phyloP scores from a whole-genome alignment of 2,113 vertebrate genomes.

The Suricata suricatta region DNA sequence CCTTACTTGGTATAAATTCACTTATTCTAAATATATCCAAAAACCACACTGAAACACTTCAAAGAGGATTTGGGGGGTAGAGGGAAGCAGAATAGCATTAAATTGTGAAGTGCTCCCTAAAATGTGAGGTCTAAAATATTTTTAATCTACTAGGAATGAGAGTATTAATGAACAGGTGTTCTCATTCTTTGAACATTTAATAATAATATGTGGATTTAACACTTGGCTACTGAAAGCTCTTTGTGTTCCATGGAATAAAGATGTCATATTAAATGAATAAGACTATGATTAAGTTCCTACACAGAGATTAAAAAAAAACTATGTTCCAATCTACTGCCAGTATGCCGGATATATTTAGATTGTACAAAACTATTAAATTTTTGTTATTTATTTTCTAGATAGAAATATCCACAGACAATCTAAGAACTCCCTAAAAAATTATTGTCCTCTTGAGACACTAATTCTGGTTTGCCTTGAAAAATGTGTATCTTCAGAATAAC shows the following conservation, averaged over 20 bases:
- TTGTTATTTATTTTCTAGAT: conserved; percentile 7
- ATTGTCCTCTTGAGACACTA: conserved; percentile 8
- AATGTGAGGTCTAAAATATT: conserved; percentile 11
- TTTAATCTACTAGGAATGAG: conserved; percentile 7
- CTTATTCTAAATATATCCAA: conserved; percentile 42
- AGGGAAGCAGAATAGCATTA: not conserved
- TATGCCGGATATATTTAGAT: not conserved
- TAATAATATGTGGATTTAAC: conserved; percentile 45
- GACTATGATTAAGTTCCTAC: not conserved
- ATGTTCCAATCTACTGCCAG: not conserved
- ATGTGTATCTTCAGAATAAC: not conserved
- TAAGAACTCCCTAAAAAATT: not conserved
- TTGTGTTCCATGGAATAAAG: conserved; percentile 35
- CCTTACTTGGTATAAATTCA: conserved; percentile 32
- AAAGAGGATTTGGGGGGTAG: not conserved
- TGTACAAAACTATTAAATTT: conserved; percentile 30
- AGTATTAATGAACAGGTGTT: conserved; percentile 24
- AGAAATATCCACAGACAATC: not conserved
- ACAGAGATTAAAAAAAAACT: not conserved
- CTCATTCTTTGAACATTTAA: conserved; percentile 41
- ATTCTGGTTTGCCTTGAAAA: not conserved
- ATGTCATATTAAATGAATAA: conserved; percentile 45
- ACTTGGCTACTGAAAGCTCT: conserved; percentile 28
- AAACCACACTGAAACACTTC: not conserved
- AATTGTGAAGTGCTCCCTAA: conserved; percentile 36